These are phyloP conservation scores for Gasterosteus nipponicus DNA, from an alignment of 2,113 vertebrate species.

Conservation along the genomic window DNA sequence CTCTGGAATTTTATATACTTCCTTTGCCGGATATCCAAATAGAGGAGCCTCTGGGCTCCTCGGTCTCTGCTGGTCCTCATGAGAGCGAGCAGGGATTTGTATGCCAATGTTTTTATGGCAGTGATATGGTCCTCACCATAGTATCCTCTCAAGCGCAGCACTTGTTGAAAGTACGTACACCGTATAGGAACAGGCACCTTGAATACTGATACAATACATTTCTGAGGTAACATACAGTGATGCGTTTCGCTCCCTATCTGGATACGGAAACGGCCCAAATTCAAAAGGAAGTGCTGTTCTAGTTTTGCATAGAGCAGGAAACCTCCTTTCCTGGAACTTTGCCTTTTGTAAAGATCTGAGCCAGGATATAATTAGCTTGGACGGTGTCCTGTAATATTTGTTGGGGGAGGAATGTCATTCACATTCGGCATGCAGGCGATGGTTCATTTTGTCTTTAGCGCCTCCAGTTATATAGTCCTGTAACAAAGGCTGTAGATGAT, in stretches of 20 bases:
- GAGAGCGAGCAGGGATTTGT: conserved; percentile 36
- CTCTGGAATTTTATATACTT: conserved; percentile 22
- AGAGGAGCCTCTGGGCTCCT: conserved; percentile 27
- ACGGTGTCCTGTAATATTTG: not conserved
- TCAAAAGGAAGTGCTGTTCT: conserved; percentile 11
- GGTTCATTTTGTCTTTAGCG: not conserved
- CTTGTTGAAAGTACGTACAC: conserved; percentile 48
- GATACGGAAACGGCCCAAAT: not conserved
- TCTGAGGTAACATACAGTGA: conserved; percentile 45
- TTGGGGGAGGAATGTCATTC: not conserved
- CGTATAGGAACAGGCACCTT: conserved; percentile 64
- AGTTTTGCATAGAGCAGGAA: not conserved
- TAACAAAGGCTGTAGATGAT: not conserved
- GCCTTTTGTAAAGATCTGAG: not conserved
- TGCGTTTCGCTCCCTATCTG: conserved; percentile 43
- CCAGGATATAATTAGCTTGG: not conserved
- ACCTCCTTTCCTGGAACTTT: not conserved
- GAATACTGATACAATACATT: conserved; percentile 66
- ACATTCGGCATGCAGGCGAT: not conserved
- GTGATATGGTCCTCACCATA: conserved; percentile 6
- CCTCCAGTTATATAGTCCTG: not conserved
- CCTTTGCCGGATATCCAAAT: conserved; percentile 36
- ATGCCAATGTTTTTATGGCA: conserved; percentile 39
- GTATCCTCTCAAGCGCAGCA: conserved; percentile 7
- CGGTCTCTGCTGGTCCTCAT: conserved; percentile 6